Conservation (phyloP, 2,797 vertebrate genomes). For the Hemitrygon akajei region DNA sequence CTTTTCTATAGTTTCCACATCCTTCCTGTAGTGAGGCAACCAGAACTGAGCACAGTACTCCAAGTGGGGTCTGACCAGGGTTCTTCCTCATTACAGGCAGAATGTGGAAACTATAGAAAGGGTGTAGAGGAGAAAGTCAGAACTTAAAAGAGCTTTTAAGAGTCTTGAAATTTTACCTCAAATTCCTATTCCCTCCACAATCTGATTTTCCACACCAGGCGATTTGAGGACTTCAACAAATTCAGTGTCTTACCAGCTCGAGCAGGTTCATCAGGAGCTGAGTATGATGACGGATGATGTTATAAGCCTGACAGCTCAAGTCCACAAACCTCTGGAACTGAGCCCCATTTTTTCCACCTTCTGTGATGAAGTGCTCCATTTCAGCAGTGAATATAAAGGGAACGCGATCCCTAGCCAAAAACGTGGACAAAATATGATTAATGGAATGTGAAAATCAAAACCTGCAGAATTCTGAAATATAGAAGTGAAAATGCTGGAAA, state of each 20-base stretch:
- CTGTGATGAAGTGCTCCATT: constrained; percentile 86
- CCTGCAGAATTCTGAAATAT: too few species aligned
- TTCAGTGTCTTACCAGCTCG: constrained; percentile 70
- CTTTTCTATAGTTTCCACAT: too few species aligned
- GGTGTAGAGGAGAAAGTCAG: too few species aligned
- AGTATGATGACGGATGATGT: constrained; percentile 68
- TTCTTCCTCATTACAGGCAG: too few species aligned
- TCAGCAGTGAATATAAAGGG: constrained; percentile 86
- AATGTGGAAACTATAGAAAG: too few species aligned
- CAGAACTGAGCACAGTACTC: too few species aligned
- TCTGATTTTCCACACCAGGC: neutral
- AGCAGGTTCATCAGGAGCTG: constrained; percentile 70
- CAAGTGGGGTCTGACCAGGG: too few species aligned
- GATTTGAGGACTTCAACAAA: neutral
- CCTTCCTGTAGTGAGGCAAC: too few species aligned
- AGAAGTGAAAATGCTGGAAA: too few species aligned
- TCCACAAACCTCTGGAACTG: constrained; percentile 79
- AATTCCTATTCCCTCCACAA: neutral
- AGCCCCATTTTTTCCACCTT: constrained; percentile 69
- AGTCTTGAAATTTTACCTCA: neutral
- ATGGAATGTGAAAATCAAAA: neutral
- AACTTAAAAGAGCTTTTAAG: neutral
- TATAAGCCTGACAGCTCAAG: constrained; percentile 80
- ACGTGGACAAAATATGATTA: neutral
- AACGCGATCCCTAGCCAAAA: constrained; percentile 65